Base-by-base conservation (phyloP, 2,113 vertebrate genomes). In the Crotalus tigris region DNA sequence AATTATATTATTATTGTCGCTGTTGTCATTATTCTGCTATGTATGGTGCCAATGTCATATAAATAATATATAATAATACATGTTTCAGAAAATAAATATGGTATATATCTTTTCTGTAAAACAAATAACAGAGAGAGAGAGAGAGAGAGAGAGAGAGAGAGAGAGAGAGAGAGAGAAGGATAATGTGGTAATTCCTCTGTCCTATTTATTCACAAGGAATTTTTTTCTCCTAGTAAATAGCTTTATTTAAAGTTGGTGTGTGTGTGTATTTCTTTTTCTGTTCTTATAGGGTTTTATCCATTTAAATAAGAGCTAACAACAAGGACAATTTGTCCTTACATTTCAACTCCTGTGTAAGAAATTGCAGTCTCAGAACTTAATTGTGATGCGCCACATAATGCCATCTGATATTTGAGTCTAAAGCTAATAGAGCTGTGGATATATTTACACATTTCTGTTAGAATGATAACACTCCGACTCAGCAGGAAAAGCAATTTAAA, bases 391-490 rank as follows among this genome's bases (percentile, higher is more conserved):
- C 19, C 21, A 26, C 23, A 92, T 17, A 90, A 91, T 44, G 4
- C 61, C 17, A 51, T 24, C 33, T 90, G 24, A 39, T 90, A 87
- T 90, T 86, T 58, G 23, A 85, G 23, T 91, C 57, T 11, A 81
- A 89, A 90, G 9, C 26, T 86, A 46, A 93, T 4, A 91, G 49
- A 85, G 93, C 81, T 94, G 93, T 29, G 55, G 94, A 4, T 54
- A 93, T 85, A 92, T 51, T 93, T 94, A 58, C 49, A 86, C 91
- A 3, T 54, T 91, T 29, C 24, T 54, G 88, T 90, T n/a, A 54
- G 93, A 92, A 90, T 58, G 64, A 93, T 86, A 93, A 90, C 39
- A n/a, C 13, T 64, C 51, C 93, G 33, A 5, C 7, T 88, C 91
- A 89, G 0, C 17, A 94, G 93, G 12, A 54, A 87, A 58, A 92